Base-by-base conservation (phyloP, 1,140 invertebrate species). In the Cylas formicarius region DNA sequence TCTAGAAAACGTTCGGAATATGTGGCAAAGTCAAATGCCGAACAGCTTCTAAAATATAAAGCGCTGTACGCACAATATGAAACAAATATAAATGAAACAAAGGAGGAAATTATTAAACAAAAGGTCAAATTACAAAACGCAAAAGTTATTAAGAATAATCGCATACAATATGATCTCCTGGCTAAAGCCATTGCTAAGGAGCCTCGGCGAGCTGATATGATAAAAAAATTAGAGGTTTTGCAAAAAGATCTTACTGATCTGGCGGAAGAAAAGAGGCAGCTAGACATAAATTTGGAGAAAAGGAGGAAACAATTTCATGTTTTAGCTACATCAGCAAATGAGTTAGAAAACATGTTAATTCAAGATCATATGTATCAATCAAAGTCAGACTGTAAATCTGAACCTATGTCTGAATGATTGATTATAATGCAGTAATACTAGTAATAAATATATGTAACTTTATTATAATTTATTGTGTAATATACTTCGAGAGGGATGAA, bases 141-240 rank as follows among this genome's bases (percentile, higher is more conserved):
- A 1, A 90, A 90, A 63, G 78, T 80, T 55, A 77, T 86, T 11
- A 75, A 90, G 2, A 90, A 90, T 62, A 92, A 96, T 65, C 77
- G 86, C 55, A 82, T 88, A 70, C 90, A 95, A 59, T 96, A 95
- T 70, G 90, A 96, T n/a, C n/a, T n/a, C n/a, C n/a, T n/a, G n/a
- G 37, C 24, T 23, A 44, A 42, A 23, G 16, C 22, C 22, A 40
- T 23, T 28, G 28, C n/a, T 16, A 36, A 22, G 21, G 34, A 26
- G 11, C 21, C 19, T 16, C 8, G 18, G 17, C 13, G 10, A n/a
- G 27, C 41, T 34, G 27, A 11, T 11, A 31, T 16, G 10, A 48
- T 31, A 29, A 32, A 26, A 29, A 42, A 48, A 8, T 20, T 33
- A 23, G 54, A 48, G 16, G 10, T 22, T 38, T 37, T 28, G 22